phyloP scores from a whole-genome alignment of 1,140 invertebrate genomes.

The Drosophila sulfurigaster region DNA sequence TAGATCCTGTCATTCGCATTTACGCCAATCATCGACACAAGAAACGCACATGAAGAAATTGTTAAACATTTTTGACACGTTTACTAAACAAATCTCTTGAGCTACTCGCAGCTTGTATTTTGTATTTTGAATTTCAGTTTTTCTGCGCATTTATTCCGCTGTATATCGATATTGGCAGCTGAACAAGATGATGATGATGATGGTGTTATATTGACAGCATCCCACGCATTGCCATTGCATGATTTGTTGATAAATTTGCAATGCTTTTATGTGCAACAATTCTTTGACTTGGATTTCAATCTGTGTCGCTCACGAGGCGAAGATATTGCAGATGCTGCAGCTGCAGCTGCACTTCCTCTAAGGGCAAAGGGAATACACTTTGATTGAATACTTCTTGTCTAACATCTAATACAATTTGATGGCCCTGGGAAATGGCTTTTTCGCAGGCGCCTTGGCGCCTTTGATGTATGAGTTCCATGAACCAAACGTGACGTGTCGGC shows the following conservation, averaged over 20 bases:
- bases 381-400: slow-evolving; percentile 37
- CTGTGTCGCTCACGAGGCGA: not conserved
- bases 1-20: not conserved
- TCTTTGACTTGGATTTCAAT: slow-evolving; percentile 16
- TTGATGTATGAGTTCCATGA: slow-evolving; percentile 30
- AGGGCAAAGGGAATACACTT: slow-evolving; percentile 13
- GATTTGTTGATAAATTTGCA: not conserved
- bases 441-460: slow-evolving; percentile 1
- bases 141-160: slow-evolving; percentile 1
- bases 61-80: slow-evolving; percentile 12
- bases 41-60: not conserved
- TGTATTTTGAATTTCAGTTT: slow-evolving; percentile 8
- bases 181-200: slow-evolving; percentile 13
- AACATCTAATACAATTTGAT: slow-evolving; percentile 19
- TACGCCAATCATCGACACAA: no score
- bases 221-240: not conserved
- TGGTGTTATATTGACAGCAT: slow-evolving; percentile 23
- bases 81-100: slow-evolving; percentile 17
- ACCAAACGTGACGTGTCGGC: slow-evolving; percentile 7
- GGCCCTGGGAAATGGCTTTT: not conserved
- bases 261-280: slow-evolving; percentile 15
- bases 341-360: not conserved
- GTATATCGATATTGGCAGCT: slow-evolving; percentile 10
- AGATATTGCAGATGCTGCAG: not conserved
- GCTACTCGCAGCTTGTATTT: slow-evolving; percentile 6